Evolutionary conservation across 2,888 invertebrate species (phyloP), one percentile per base, ranked within the genome.

Genomic region (Cantharis lateralis): DNA sequence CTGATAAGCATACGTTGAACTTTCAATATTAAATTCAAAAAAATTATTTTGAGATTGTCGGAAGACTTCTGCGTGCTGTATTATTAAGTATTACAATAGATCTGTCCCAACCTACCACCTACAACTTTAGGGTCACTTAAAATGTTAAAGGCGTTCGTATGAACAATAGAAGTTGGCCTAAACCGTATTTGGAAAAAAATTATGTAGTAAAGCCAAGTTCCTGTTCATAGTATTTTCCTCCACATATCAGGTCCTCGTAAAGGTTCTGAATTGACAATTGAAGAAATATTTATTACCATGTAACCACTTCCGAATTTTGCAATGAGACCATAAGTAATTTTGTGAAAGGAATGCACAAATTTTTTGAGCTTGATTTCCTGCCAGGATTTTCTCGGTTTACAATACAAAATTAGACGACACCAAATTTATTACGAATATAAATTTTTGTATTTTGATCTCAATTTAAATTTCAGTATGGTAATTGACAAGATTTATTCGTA

Each of bases 1-100:
- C 18, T 66, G 64, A 66, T 66, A 66, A 66, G 64, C 18, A 66
- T 20, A 66, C 64, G 24, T 66, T 66, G 64, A 66, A 66, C 64
- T 66, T 66, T 24, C 11, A 66, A 66, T 24, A 20, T 24, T 24
- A 66, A 66, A 66, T 15, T 64, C 5, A 1, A 15, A 64, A 64
- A 18, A 32, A 20, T 13, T 20, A 63, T 63, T 63, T 15, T 66
- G 64, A 13, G n/a, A 24, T 13, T 11, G 15, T 66, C 20, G 13
- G 20, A 20, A 66, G 32, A 32, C 11, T 20, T 66, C 20, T n/a
- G 64, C 20, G n/a, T 66, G n/a, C 18, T 66, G 20, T 64, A 64
- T 64, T 20, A 64, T 64, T 64, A 64, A 20, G 11, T 15, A 66
- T 20, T 15, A 66, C 64, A 66, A 66, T 66, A 24, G 20, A n/a